Evolutionary conservation across 2,113 vertebrate genomes (phyloP).

Genomic region (Hippocampus barbouri): DNA sequence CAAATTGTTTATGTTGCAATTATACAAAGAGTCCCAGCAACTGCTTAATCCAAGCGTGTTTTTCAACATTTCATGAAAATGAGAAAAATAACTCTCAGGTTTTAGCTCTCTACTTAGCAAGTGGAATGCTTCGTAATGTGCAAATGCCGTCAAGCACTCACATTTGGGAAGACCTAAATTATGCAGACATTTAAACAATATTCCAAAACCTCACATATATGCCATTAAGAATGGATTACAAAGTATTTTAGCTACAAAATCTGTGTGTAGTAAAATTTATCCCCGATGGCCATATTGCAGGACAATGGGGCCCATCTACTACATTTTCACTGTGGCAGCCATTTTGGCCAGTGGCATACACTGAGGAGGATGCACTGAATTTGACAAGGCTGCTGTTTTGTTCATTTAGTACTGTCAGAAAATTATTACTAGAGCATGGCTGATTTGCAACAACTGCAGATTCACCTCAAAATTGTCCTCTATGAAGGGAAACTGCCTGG

Average conservation of each 20-base stretch:
- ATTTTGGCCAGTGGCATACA: constrained; percentile 59
- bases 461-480: constrained; percentile 89
- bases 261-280: constrained; percentile 55
- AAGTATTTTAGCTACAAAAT: background rate
- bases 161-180: background rate
- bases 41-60: background rate
- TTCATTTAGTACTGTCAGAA: background rate
- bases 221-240: background rate
- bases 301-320: constrained; percentile 47
- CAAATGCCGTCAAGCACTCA: background rate
- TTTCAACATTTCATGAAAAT: background rate
- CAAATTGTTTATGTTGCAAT: background rate
- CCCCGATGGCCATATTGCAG: constrained; percentile 28
- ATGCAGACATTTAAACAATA: background rate
- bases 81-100: background rate
- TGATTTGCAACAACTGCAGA: background rate
- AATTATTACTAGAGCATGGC: background rate
- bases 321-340: constrained; percentile 54
- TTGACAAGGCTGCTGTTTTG: constrained; percentile 54
- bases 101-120: background rate
- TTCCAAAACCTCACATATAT: background rate
- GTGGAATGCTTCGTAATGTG: background rate
- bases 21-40: background rate
- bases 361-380: constrained; percentile 51
- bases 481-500: constrained; percentile 87